Base-by-base conservation (phyloP, 2,888 invertebrate genomes). In the Thumatha senex region DNA sequence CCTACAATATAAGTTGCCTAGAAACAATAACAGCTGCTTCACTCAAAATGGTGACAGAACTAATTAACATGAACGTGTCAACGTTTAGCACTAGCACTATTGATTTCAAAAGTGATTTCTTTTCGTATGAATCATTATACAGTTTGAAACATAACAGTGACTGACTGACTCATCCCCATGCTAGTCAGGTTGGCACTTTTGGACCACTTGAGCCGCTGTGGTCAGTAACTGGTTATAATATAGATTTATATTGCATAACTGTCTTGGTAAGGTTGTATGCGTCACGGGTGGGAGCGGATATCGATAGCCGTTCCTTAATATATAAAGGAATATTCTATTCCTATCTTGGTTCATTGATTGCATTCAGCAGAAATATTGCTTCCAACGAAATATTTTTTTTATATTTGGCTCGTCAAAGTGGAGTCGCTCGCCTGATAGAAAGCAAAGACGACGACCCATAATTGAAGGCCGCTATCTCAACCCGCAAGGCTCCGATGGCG, bases 91-190 rank as follows among this genome's bases (percentile, higher is more conserved):
- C 56, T 46, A 55, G 49, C 52, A 48, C n/a, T n/a, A n/a, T n/a
- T n/a, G n/a, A n/a, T 42, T 48, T 61, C 58, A 74, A 76, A 77
- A 77, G 74, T 73, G 72, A 70, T 71, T 62, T 65, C 71, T 74
- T 72, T 65, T 65, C 61, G 48, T 40, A 51, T 77, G 76, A 77
- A 60, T 77, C 76, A 77, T 54, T 33, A 33, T 41, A 24, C 18
- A 5, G 48, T 56, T 63, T 51, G 58, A 60, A 61, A 61, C 57
- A 51, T n/a, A n/a, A 62, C 53, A 63, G 18, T 24, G 18, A 24
- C 3, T 70, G 53, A 24, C 46, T 74, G 76, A 77, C 40, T 77
- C 76, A 75, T 46, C 18, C 12, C 29, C 18, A 24, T 1, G 42
- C 48, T 70, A 63, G 63, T 43, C 61, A 57, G 57, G 58, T 57